Evolutionary conservation across 2,888 invertebrate genomes (phyloP).

Genomic region (Acronicta psi): DNA sequence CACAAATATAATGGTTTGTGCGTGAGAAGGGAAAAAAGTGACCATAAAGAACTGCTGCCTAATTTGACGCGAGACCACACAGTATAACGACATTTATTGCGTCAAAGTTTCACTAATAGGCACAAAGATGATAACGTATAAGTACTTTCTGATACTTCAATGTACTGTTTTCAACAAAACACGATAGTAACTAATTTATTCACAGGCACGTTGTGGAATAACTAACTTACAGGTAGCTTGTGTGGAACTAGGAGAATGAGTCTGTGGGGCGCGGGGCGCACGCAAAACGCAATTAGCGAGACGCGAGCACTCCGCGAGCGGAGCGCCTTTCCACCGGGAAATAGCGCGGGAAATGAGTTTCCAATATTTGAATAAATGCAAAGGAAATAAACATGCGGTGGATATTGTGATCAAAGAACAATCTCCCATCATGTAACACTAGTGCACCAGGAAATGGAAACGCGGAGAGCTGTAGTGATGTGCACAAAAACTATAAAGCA

Average conservation of each 20-base stretch:
- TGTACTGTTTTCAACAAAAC: slow-evolving; percentile 4
- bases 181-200: slow-evolving; percentile 22
- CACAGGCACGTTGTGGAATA: slow-evolving; percentile 12
- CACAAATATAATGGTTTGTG: slow-evolving; percentile 58
- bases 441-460: slow-evolving; percentile 66
- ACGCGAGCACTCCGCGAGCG: slow-evolving; percentile 51
- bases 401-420: slow-evolving; percentile 79
- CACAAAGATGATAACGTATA: neutral
- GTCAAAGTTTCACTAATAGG: slow-evolving; percentile 7
- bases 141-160: neutral
- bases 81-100: slow-evolving; percentile 21
- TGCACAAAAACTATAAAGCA: slow-evolving; percentile 45
- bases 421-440: slow-evolving; percentile 67
- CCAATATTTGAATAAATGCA: slow-evolving; percentile 83
- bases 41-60: slow-evolving; percentile 30
- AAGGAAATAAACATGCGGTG: slow-evolving; percentile 84
- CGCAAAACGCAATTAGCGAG: slow-evolving; percentile 56
- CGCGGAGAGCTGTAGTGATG: slow-evolving; percentile 37
- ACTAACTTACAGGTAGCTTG: slow-evolving; percentile 23
- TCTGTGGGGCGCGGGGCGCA: slow-evolving; percentile 43
- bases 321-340: slow-evolving; percentile 68
- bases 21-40: slow-evolving; percentile 59
- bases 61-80: slow-evolving; percentile 50
- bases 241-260: slow-evolving; percentile 45
- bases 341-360: slow-evolving; percentile 85